phyloP scores from a whole-genome alignment of 2,888 invertebrate species.

The Argyra leucocephala region DNA sequence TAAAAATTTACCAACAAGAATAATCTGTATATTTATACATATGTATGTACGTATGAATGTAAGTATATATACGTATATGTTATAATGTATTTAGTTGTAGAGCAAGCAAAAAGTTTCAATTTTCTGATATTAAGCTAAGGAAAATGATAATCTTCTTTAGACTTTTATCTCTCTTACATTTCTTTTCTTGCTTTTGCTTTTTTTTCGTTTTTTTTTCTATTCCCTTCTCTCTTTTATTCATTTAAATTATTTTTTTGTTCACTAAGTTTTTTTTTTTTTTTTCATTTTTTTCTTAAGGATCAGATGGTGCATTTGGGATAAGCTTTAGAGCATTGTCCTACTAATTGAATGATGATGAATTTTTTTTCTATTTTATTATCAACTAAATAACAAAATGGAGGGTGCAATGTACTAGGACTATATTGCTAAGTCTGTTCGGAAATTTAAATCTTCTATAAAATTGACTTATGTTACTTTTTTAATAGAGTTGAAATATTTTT shows the following conservation, averaged over 20 bases:
- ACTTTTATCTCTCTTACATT: neutral
- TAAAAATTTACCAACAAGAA: neutral
- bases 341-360: constrained; percentile 1
- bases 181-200: neutral
- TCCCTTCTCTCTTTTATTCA: neutral
- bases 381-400: neutral
- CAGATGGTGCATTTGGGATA: constrained; percentile 4
- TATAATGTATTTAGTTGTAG: neutral
- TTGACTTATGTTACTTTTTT: neutral
- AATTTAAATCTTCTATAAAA: neutral
- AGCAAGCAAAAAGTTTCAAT: neutral
- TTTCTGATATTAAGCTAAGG: constrained; percentile 3
- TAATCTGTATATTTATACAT: neutral
- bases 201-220: neutral
- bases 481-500: neutral
- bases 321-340: neutral
- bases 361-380: neutral
- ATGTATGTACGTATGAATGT: neutral
- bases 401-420: neutral
- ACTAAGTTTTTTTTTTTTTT: neutral
- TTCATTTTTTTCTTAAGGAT: constrained; percentile 1
- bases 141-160: constrained; percentile 6
- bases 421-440: neutral
- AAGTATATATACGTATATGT: neutral
- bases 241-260: neutral